Percentiles rank a stretch among this genome's conserved stretches.
Conservation (phyloP, 2,888 invertebrate genomes). For the Candidula unifasciata region DNA sequence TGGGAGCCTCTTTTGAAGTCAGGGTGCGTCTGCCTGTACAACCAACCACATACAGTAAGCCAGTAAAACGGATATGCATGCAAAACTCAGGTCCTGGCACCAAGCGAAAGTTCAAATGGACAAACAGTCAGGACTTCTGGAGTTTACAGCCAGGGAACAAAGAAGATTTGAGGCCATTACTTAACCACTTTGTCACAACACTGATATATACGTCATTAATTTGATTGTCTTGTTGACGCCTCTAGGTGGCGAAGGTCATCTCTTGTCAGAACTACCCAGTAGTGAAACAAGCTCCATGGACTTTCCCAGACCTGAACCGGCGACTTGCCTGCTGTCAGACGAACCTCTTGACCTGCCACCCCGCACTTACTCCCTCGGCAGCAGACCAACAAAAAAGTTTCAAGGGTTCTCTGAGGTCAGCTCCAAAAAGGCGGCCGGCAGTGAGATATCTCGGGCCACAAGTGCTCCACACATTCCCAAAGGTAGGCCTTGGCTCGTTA, state of each 20-base stretch:
- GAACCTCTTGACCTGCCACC: conserved; percentile 79
- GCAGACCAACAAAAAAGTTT: conserved; percentile 81
- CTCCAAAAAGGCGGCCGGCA: conserved; percentile 60
- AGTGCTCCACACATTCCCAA: conserved; percentile 83
- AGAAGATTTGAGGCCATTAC: too few relatives aligned
- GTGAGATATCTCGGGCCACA: conserved; percentile 80
- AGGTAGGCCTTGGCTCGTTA: background rate
- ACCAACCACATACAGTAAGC: too few relatives aligned
- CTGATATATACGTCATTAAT: too few relatives aligned
- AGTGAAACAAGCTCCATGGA: conserved; percentile 48
- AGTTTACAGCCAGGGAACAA: too few relatives aligned
- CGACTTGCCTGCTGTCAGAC: conserved; percentile 82
- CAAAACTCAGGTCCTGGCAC: too few relatives aligned
- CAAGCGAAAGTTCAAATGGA: too few relatives aligned
- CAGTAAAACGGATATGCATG: too few relatives aligned
- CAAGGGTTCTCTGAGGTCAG: conserved; percentile 61
- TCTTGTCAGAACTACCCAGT: conserved; percentile 60
- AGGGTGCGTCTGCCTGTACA: too few relatives aligned
- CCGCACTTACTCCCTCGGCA: conserved; percentile 91
- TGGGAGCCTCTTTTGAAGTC: too few relatives aligned
- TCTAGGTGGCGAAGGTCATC: conserved; percentile 80
- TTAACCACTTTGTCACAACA: too few relatives aligned
- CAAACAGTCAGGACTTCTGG: too few relatives aligned
- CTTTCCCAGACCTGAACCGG: conserved; percentile 87
- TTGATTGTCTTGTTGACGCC: conserved; percentile 11